Evolutionary conservation across 2,888 invertebrate genomes (phyloP), one percentile per base, ranked within the genome.

Genomic region (Sipha maydis): DNA sequence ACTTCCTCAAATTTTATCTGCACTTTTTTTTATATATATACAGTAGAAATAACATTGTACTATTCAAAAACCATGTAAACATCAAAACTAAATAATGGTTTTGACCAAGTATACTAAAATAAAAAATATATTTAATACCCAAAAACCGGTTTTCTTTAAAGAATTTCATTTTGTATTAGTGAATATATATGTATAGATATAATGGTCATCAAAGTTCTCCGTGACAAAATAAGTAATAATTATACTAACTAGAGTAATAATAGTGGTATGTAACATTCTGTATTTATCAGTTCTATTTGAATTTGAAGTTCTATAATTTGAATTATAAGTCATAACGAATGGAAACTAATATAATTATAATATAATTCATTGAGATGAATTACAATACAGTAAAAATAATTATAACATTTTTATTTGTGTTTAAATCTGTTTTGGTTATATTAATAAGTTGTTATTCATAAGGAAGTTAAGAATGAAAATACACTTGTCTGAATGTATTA

Each of bases 201-300:
- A 9, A 31, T 48, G 19, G 5, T 34, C 2, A 25, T 48, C 69
- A 48, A 31, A 71, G 71, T 71, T 83, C 48, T 5, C 14, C 69
- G 21, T 48, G 48, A 48, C 48, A 71, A 48, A 48, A 83, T 25
- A n/a, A 48, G 31, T 83, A 83, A 69, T 41, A 82, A 71, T 31
- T 83, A 25, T 21, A 79, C n/a, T 31, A 56, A 34, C 2, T 48
- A 28, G 21, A 11, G 21, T 31, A 11, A 14, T 31, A 28, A 61
- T 4, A 61, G 21, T 61, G 11, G 19, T 11, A 1, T 61, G 1
- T 61, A 25, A 21, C 5, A 7, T 3, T 61, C 1, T 61, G 61
- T 25, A 61, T 61, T 7, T 25, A 83, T 76, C 28, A 73, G 61
- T 84, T 84, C 19, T 73, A 61, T 14, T 67, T 56, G 25, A 76